These are phyloP conservation scores for Orientallactaga sibirica DNA, from an alignment of 2,797 vertebrate species.

Conservation along the genomic window DNA sequence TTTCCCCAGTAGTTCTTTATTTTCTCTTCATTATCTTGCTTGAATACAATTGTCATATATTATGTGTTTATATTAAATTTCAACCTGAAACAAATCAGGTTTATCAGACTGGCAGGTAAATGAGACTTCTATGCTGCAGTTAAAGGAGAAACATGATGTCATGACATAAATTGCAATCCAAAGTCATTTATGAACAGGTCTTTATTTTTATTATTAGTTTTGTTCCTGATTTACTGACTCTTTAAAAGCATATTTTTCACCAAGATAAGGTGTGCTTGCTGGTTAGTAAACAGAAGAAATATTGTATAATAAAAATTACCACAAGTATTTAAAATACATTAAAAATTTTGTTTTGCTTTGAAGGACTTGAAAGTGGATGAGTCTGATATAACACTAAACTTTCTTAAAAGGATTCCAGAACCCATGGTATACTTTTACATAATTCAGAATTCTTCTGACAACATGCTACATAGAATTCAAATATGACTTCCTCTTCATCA, in stretches of 20 bases:
- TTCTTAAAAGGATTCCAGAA: neutral
- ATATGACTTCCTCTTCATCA: neutral
- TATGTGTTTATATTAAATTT: conserved; percentile 55
- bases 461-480: neutral
- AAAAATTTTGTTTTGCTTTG: conserved; percentile 35
- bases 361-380: neutral
- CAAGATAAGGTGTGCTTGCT: conserved; percentile 28
- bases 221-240: conserved; percentile 64
- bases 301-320: neutral
- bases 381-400: neutral
- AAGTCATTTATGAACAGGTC: neutral
- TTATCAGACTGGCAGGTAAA: conserved; percentile 52
- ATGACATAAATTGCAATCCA: conserved; percentile 50
- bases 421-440: neutral
- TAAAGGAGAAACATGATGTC: conserved; percentile 30
- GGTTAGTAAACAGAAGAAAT: conserved; percentile 61
- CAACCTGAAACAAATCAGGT: conserved; percentile 36
- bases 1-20: conserved; percentile 32
- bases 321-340: neutral
- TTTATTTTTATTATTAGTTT: conserved; percentile 40
- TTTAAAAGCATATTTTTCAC: conserved; percentile 57
- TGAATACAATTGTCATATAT: conserved; percentile 47
- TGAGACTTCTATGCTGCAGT: conserved; percentile 35
- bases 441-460: neutral
- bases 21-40: conserved; percentile 54